A percentile compares a stretch with the other conserved stretches of the same genome.
Conservation (phyloP, 2,888 invertebrate genomes). For the Steromphala cineraria region DNA sequence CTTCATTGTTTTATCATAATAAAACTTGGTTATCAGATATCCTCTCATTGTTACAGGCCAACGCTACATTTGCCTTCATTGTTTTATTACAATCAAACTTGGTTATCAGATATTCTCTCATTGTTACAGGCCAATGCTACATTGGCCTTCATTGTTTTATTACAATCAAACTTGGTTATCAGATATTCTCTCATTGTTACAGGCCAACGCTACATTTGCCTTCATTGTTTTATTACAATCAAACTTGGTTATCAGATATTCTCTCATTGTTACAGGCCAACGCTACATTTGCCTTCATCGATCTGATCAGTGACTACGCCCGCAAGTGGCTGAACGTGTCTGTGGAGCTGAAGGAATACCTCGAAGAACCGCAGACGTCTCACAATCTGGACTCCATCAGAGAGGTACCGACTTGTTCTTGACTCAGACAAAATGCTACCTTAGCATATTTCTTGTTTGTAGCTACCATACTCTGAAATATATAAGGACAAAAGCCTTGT, state of each 20-base stretch:
- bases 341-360: constrained; percentile 72
- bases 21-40: background rate
- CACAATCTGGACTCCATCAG: constrained; percentile 72
- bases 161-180: background rate
- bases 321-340: constrained; percentile 75
- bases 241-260: background rate
- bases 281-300: constrained; percentile 75
- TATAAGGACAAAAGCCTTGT: too few species aligned
- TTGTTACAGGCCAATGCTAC: too few species aligned
- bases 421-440: too few species aligned
- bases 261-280: constrained; percentile 72
- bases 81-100: constrained; percentile 54
- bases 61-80: too few species aligned
- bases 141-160: too few species aligned
- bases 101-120: background rate
- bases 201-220: constrained; percentile 77
- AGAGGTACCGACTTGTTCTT: constrained; percentile 58
- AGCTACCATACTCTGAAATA: too few species aligned
- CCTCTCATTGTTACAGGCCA: background rate
- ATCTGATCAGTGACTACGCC: constrained; percentile 73
- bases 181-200: constrained; percentile 23
- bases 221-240: constrained; percentile 65
- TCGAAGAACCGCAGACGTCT: constrained; percentile 71
- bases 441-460: too few species aligned
- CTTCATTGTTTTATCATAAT: constrained; percentile 70